A percentile compares a stretch with the other conserved stretches of the same genome.
Conservation (phyloP, 2,797 vertebrate genomes). For the Peromyscus eremicus region DNA sequence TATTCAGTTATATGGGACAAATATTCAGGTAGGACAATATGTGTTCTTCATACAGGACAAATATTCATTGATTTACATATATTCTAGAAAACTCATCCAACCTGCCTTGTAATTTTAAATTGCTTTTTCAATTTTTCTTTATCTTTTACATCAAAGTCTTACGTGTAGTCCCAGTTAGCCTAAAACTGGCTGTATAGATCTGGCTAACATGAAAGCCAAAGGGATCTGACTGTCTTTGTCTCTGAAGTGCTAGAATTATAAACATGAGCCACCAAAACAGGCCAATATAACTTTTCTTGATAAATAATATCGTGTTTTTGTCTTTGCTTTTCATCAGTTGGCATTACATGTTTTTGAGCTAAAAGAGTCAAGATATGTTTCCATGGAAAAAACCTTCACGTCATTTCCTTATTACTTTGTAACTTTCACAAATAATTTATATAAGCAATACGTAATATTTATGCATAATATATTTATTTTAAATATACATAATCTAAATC, state of each 20-base stretch:
- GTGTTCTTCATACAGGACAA: background rate
- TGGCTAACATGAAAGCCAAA: background rate
- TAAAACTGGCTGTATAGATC: background rate
- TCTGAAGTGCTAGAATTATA: background rate
- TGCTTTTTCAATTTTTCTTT: background rate
- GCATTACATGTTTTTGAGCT: background rate
- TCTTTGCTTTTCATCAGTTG: background rate
- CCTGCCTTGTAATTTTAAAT: background rate
- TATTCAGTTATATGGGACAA: background rate
- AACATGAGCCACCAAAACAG: background rate
- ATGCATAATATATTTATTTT: background rate
- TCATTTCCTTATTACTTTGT: no score
- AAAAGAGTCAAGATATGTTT: background rate
- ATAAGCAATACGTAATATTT: background rate
- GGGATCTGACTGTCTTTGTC: background rate
- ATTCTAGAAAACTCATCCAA: no score
- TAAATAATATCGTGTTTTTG: background rate
- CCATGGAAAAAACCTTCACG: background rate
- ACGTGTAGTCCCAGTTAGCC: background rate
- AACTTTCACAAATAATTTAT: background rate
- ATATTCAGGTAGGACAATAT: no score
- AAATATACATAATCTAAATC: background rate
- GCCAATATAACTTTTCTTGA: background rate
- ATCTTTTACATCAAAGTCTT: background rate
- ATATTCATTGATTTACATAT: no score